These are phyloP conservation scores for Seison nebaliae DNA, from an alignment of 1,140 invertebrate genomes.

Conservation along the genomic window DNA sequence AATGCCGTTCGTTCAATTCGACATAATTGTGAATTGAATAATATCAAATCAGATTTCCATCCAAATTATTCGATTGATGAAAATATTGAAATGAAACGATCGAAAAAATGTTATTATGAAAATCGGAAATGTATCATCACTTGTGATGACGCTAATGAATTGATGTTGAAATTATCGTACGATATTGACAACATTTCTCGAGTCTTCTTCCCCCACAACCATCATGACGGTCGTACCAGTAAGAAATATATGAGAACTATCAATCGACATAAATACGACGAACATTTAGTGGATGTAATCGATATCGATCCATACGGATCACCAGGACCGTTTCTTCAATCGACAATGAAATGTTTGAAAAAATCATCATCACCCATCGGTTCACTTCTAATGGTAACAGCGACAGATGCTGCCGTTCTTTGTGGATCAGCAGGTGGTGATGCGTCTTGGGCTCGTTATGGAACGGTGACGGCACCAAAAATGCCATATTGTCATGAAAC, in stretches of 20 bases:
- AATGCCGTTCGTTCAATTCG: conserved; percentile 58
- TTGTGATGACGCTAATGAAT: conserved; percentile 22
- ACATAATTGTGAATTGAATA: conserved; percentile 50
- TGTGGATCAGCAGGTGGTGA: conserved; percentile 81
- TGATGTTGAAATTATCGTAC: conserved; percentile 19
- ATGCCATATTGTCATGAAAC: conserved; percentile 72
- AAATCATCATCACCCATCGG: too few relatives aligned
- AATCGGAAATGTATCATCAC: too few relatives aligned
- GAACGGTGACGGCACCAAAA: conserved; percentile 54
- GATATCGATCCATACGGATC: conserved; percentile 94
- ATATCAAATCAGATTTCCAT: conserved; percentile 41
- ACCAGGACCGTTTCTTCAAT: conserved; percentile 56
- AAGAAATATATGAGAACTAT: conserved; percentile 30
- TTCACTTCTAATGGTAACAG: conserved; percentile 57
- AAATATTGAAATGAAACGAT: conserved; percentile 29
- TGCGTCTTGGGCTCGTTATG: conserved; percentile 71
- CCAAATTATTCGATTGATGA: conserved; percentile 49
- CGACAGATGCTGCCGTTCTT: conserved; percentile 84
- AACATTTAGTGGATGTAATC: conserved; percentile 54
- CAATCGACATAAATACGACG: conserved; percentile 38
- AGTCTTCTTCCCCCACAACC: conserved; percentile 19
- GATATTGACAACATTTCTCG: not conserved
- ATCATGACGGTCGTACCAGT: conserved; percentile 41
- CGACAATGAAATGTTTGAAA: not conserved
- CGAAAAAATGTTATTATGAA: not conserved